A percentile compares a stretch with the other conserved stretches of the same genome.
Conservation (phyloP, 2,797 vertebrate genomes). For the Lutjanus campechanus region DNA sequence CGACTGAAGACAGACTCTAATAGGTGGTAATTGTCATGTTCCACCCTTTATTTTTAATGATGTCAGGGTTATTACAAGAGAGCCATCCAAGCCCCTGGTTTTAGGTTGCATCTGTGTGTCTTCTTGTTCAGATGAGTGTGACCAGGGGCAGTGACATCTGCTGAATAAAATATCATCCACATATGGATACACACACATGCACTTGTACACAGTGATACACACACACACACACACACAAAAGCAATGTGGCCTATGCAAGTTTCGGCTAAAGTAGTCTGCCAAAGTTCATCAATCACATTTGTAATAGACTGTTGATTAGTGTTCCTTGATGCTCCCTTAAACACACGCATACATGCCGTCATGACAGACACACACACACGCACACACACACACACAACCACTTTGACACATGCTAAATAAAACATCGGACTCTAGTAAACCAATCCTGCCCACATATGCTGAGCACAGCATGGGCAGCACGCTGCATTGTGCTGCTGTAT, state of each 20-base stretch:
- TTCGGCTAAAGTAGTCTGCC: slow-evolving; percentile 36
- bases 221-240: slow-evolving; percentile 27
- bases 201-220: background rate
- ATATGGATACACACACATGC: slow-evolving; percentile 56
- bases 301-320: slow-evolving; percentile 63
- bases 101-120: slow-evolving; percentile 75
- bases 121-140: slow-evolving; percentile 80
- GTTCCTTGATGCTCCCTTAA: slow-evolving; percentile 55
- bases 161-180: slow-evolving; percentile 81
- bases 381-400: slow-evolving; percentile 40
- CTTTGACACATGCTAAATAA: slow-evolving; percentile 83
- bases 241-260: slow-evolving; percentile 11
- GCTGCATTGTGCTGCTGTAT: slow-evolving; percentile 77
- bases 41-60: slow-evolving; percentile 84
- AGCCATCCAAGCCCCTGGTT: slow-evolving; percentile 71
- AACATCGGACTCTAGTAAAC: slow-evolving; percentile 80
- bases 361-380: slow-evolving; percentile 29
- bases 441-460: slow-evolving; percentile 82
- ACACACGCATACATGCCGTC: slow-evolving; percentile 31
- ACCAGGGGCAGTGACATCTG: slow-evolving; percentile 77
- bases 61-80: slow-evolving; percentile 83
- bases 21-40: slow-evolving; percentile 85
- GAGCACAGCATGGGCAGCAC: slow-evolving; percentile 70
- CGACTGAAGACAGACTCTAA: slow-evolving; percentile 68
- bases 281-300: slow-evolving; percentile 67